These are phyloP conservation scores for Ormyrus labotus DNA, from an alignment of 2,888 invertebrate genomes.

Conservation along the genomic window DNA sequence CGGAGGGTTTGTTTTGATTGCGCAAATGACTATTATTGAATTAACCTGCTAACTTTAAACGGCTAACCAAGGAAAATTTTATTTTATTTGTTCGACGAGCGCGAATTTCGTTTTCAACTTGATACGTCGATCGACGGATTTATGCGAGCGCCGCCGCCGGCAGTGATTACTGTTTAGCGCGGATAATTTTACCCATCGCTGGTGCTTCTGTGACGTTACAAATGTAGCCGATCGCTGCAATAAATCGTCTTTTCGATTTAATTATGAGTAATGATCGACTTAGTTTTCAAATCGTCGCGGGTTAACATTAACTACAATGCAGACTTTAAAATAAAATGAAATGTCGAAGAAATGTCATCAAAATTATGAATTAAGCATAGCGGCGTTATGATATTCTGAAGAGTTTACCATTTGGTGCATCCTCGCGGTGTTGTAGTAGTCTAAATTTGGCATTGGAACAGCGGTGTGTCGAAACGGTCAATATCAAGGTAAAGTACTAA, in stretches of 20 bases:
- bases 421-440: constrained; percentile 74
- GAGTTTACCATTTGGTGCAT: constrained; percentile 75
- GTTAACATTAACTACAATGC: too few relatives aligned
- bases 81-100: neutral
- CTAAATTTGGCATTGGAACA: constrained; percentile 72
- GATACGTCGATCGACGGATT: constrained; percentile 19
- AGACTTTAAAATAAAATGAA: too few relatives aligned
- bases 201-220: constrained; percentile 12
- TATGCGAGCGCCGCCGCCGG: constrained; percentile 52
- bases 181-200: constrained; percentile 21
- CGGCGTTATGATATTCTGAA: constrained; percentile 44
- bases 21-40: neutral
- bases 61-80: neutral
- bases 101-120: constrained; percentile 10
- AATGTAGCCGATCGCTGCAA: neutral
- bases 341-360: too few relatives aligned
- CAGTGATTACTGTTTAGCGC: constrained; percentile 27
- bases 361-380: neutral
- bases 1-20: neutral
- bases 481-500: neutral
- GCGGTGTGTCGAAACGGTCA: neutral
- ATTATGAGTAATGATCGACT: neutral
- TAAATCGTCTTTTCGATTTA: neutral
- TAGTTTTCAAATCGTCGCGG: too few relatives aligned
- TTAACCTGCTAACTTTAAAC: neutral